Conservation (phyloP, 1,140 invertebrate genomes). For the Oncopodura yosiiana region DNA sequence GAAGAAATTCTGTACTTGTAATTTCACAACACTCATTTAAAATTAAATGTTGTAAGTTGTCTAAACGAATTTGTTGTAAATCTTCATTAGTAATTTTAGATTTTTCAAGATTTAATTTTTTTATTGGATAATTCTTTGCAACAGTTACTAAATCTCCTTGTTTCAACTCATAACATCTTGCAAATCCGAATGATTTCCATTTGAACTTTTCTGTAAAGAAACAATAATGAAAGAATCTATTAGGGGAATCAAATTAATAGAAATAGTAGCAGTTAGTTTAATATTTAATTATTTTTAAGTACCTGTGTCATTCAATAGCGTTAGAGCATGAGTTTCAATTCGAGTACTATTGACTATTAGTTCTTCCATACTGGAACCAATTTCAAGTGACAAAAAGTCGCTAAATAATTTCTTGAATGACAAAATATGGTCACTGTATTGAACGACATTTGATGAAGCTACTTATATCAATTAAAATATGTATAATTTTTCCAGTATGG, state of each 20-base stretch:
- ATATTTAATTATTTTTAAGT: conserved; percentile 3
- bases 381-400: conserved; percentile 1
- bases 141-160: background rate
- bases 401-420: conserved; percentile 13
- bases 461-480: too few species aligned
- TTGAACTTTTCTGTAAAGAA: conserved; percentile 6
- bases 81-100: background rate
- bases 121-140: conserved; percentile 6
- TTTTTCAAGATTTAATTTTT: conserved; percentile 4
- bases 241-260: too few species aligned
- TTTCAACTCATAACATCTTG: conserved; percentile 13
- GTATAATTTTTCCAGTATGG: background rate
- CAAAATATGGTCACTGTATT: conserved; percentile 19
- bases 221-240: background rate
- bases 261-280: too few species aligned
- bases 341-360: conserved; percentile 11
- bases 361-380: conserved; percentile 6
- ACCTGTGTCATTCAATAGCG: conserved; percentile 10
- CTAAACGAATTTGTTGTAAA: background rate
- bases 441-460: too few species aligned
- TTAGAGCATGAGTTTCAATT: conserved; percentile 1
- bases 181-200: conserved; percentile 9
- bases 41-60: conserved; percentile 2
- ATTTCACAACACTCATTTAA: conserved; percentile 6
- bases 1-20: conserved; percentile 3